These are phyloP conservation scores for Choristoneura fumiferana DNA, from an alignment of 1,140 invertebrate species.

Conservation along the genomic window DNA sequence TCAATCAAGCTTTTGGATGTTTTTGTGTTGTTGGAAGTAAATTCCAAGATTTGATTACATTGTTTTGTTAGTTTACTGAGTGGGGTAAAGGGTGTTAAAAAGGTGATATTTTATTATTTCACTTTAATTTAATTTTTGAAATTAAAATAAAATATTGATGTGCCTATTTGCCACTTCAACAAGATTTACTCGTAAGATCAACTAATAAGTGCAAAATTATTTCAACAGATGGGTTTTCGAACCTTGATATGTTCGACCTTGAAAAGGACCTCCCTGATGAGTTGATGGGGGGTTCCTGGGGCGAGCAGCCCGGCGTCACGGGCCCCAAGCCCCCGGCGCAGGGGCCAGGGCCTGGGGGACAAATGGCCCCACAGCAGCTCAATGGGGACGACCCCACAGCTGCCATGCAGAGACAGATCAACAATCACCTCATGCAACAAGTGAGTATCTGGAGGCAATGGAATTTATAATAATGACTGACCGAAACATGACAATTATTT, in stretches of 20 bases:
- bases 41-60: no score
- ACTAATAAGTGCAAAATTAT: constrained; percentile 22
- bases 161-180: no score
- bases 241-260: constrained; percentile 90
- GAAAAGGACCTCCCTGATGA: constrained; percentile 96
- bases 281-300: constrained; percentile 88
- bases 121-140: no score
- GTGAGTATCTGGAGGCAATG: constrained; percentile 68
- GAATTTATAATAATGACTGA: background rate
- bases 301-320: constrained; percentile 80
- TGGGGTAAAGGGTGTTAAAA: no score
- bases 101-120: no score
- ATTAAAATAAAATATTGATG: no score
- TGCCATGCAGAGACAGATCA: constrained; percentile 81
- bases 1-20: no score
- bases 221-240: constrained; percentile 84
- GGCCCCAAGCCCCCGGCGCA: constrained; percentile 85
- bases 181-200: no score
- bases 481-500: no score
- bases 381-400: constrained; percentile 82
- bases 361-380: constrained; percentile 78
- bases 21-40: no score
- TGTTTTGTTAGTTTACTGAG: no score
- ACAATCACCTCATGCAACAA: constrained; percentile 83
- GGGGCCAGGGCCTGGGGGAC: constrained; percentile 85